Base-by-base conservation (phyloP, 1,140 invertebrate genomes). In the Lineus longissimus region DNA sequence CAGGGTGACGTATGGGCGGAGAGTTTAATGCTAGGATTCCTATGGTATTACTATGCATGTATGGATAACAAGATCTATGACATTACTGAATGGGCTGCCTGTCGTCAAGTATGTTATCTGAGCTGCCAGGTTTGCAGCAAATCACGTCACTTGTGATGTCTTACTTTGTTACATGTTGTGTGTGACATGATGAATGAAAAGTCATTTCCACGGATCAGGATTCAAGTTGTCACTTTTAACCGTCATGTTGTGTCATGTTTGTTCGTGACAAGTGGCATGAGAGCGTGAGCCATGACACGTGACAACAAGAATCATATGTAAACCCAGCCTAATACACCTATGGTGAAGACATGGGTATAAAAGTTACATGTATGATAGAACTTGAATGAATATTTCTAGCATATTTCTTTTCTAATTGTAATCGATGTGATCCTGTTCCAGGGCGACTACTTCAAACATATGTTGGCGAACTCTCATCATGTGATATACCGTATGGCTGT, bases 1-100 rank as follows among this genome's bases (percentile, higher is more conserved):
- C 78, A 94, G 93, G 93, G 91, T 67, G 94, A 97, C 79, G 93
- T 97, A 68, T 96, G 94, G 94, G 93, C 93, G 51, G 94, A 97
- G 83, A 92, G 90, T 51, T 68, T 87, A 69, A 86, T 91, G 81
- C 86, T 94, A 83, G 93, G 93, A 56, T 88, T 95, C 67, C 84
- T 90, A 45, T 94, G 93, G 90, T 89, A 93, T 82, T 96, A 95
- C 83, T 94, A 92, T 81, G 93, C 94, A n/a, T 93, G 94, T 70
- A 95, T 96, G 92, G 94, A 96, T 81, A 91, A 91, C 51, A 89
- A 89, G 63, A 89, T 96, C 15, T 96, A 94, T 78, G 92, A 96
- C 81, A 94, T 97, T 61, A 96, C 93, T 30, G 92, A 95, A 78
- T 96, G 94, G 94, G 94, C 93, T 40, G 89, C 90, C 66, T 96